Evolutionary conservation across 2,797 vertebrate genomes (phyloP), one percentile per base, ranked within the genome.

Genomic region (Anomalospiza imberbis): DNA sequence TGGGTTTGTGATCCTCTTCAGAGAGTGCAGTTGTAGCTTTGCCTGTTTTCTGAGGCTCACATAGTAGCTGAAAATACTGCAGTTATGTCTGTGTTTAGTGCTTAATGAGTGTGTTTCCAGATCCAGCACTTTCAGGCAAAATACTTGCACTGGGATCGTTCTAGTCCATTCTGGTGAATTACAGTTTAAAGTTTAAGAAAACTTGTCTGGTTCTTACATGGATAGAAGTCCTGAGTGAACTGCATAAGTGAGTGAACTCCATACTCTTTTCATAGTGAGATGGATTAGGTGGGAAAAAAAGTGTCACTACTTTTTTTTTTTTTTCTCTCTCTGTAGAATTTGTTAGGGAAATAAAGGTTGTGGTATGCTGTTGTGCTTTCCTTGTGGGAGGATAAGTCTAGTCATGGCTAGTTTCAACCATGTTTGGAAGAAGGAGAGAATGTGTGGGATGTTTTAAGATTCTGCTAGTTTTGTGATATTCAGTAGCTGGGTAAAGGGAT

Each of bases 121-220:
- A 55, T 85, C 15, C 28, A 89, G 44, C 17, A 55, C 26, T 87
- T 96, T 70, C 12, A 51, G 38, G 21, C 68, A 70, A 55, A 82
- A 53, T 47, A 79, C n/a, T 79, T 87, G 36, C 8, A 29, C 15
- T 8, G 25, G 31, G 45, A 38, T 74, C 1, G 0, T 82, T 91
- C 9, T 54, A 25, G 32, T 67, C 32, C 3, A 3, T 72, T 93
- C 29, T 87, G 32, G 26, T 84, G 34, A 71, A 34, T 62, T 78
- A 17, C 28, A 67, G 36, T 44, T 79, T 63, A 92, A 48, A 50
- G 9, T 76, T 85, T 34, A 47, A 54, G 61, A 83, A 74, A 42
- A 28, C 42, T 44, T 4, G 3, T 16, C 16, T 73, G 0, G 0
- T 85, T 65, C 48, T 76, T 70, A 15, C 0, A 0, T 42, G 45